Base-by-base conservation (phyloP, 2,888 invertebrate species). In the Bellardia pandia region DNA sequence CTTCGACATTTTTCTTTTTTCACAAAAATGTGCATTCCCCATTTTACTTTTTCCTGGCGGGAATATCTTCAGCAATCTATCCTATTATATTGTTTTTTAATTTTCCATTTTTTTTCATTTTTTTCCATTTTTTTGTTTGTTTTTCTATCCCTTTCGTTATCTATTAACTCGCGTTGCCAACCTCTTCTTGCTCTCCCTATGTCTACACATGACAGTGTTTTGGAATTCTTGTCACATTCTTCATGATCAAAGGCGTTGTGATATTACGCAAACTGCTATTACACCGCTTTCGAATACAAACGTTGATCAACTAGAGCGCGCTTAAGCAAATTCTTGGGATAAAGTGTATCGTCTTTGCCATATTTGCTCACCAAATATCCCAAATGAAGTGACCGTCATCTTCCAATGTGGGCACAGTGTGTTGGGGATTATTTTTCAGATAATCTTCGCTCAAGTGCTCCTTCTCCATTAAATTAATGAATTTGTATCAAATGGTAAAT, bases 271-370 rank as follows among this genome's bases (percentile, higher is more conserved):
- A 48, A 11, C 90, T 90, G 9, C 91, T 5, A 93, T 68, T 1
- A 92, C 91, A 48, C 92, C 92, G 3, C 91, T 89, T 33, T 94
- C 93, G 75, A 93, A 88, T 93, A 91, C 58, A 93, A 76, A 0
- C 93, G 91, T 56, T 93, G 93, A 90, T 93, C 92, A 2, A 93
- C 92, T 3, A 92, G 62, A 3, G 94, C 93, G 7, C 92, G 90
- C 66, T 89, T 86, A 7, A 89, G 78, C 1, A 90, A 84, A 86
- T 92, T 91, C 76, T 91, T 91, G n/a, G 92, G 92, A 79, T 92
- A 92, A 0, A 92, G 85, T 0, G 89, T 62, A 86, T 92, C 92
- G 92, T 79, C 60, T 23, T 79, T 71, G 53, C 62, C 79, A n/a
- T 79, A 79, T 3, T 92, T 93, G 71, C 89, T 86, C 16, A 91